These are phyloP conservation scores for Hypotaenidia philippensis DNA, from an alignment of 2,797 vertebrate genomes.

Conservation along the genomic window DNA sequence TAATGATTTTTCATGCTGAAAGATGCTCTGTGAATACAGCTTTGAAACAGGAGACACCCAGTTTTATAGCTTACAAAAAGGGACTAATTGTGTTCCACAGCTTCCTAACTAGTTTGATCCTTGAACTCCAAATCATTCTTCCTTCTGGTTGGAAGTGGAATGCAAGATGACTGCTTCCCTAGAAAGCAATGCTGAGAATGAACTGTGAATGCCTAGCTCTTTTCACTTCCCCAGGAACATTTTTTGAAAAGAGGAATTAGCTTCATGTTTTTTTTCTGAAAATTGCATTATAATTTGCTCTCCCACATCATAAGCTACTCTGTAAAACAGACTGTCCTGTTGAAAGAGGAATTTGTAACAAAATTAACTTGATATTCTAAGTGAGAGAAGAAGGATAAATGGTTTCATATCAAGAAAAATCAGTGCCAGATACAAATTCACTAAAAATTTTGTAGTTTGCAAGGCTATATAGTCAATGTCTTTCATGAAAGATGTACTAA, in stretches of 20 bases:
- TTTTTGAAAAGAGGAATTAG: constrained; percentile 15
- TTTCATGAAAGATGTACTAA: not conserved
- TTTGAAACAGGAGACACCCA: constrained; percentile 48
- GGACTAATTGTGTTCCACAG: constrained; percentile 56
- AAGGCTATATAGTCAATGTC: not conserved
- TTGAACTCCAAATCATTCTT: constrained; percentile 69
- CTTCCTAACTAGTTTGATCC: constrained; percentile 74
- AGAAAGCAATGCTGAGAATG: constrained; percentile 61
- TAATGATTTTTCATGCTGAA: constrained; percentile 49
- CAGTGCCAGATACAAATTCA: not conserved
- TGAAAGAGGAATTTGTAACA: not conserved
- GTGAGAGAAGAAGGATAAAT: not conserved
- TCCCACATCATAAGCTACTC: not conserved
- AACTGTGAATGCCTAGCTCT: constrained; percentile 9
- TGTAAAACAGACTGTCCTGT: not conserved
- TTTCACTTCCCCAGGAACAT: not conserved
- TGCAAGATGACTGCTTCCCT: constrained; percentile 66
- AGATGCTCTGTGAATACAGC: constrained; percentile 14
- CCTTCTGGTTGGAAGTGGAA: constrained; percentile 63
- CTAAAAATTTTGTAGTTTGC: not conserved
- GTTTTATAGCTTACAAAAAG: constrained; percentile 57
- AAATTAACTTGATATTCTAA: not conserved
- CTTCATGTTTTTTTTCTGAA: not conserved
- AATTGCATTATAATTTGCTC: not conserved
- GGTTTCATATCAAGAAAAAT: not conserved